phyloP scores from a whole-genome alignment of 2,888 invertebrate genomes.

The Scotopteryx bipunctaria region DNA sequence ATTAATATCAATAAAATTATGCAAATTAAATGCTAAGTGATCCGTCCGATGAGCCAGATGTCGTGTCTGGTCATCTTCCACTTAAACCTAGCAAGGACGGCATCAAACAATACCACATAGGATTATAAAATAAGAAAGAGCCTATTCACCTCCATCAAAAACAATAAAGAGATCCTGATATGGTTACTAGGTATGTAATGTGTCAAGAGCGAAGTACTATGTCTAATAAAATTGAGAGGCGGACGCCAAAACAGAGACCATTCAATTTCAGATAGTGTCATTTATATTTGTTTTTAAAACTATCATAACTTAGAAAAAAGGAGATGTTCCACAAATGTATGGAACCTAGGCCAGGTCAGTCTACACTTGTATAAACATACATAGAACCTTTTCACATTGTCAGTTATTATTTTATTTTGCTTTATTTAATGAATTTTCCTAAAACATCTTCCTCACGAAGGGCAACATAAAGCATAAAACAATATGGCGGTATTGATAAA shows the following conservation, averaged over 20 bases:
- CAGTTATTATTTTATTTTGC: too few species aligned
- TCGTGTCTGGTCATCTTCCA: slow-evolving; percentile 26
- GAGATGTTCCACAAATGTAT: too few species aligned
- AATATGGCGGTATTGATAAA: too few species aligned
- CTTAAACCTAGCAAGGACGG: slow-evolving; percentile 62
- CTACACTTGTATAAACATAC: too few species aligned
- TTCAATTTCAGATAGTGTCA: slow-evolving; percentile 1
- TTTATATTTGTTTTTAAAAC: slow-evolving; percentile 1
- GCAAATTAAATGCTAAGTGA: slow-evolving; percentile 55
- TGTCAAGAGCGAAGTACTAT: background rate
- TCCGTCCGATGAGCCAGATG: slow-evolving; percentile 32
- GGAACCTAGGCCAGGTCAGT: too few species aligned
- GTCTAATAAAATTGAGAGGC: slow-evolving; percentile 6
- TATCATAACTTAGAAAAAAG: background rate
- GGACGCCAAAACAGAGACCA: slow-evolving; percentile 10
- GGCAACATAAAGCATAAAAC: too few species aligned
- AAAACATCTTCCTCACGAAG: too few species aligned
- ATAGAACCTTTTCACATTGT: too few species aligned
- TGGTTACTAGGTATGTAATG: too few species aligned
- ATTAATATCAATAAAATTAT: slow-evolving; percentile 35
- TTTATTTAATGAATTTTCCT: too few species aligned
- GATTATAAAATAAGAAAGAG: slow-evolving; percentile 17
- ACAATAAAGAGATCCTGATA: background rate
- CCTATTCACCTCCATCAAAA: background rate
- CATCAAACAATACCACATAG: slow-evolving; percentile 54